Base-by-base conservation (phyloP, 2,888 invertebrate genomes). In the Notodonta ziczac region DNA sequence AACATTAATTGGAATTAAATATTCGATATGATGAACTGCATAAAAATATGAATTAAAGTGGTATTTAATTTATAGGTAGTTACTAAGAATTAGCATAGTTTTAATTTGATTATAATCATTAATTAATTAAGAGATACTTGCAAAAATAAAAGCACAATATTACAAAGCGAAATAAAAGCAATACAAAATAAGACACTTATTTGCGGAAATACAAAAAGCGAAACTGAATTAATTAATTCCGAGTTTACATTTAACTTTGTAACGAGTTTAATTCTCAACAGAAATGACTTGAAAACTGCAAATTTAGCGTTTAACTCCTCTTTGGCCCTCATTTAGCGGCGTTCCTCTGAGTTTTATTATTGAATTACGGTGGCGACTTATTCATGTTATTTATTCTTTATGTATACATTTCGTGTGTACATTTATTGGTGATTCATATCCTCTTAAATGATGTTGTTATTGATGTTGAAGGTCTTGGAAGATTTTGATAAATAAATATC, bases 261-360 rank as follows among this genome's bases (percentile, higher is more conserved):
- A 77, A 75, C 69, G 68, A 78, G 73, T 72, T 72, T 46, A 60
- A 62, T 67, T 69, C 60, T 58, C 62, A 56, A 58, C 61, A 64
- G 65, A 72, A 79, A 73, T 75, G 67, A 72, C 69, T 76, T 62
- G 66, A 71, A 73, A 74, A 75, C 76, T 74, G 77, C 62, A 61
- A 72, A 75, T 72, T 73, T 69, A 60, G 60, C 72, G 66, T 70
- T 70, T 71, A 76, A 76, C 68, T 66, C 67, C 65, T 70, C 66
- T 66, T 72, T 69, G 61, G 60, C 61, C 66, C 74, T 72, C 66
- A 69, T 77, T 82, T 73, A 72, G 65, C 57, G 62, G 16, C 58
- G 64, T 69, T 70, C 66, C 65, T 69, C 65, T 59, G 60, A 72
- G 67, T 74, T 73, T 65, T 66, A 57, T 73, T 73, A 82, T 79